phyloP scores from a whole-genome alignment of 1,140 invertebrate species.

The Orius laevigatus region DNA sequence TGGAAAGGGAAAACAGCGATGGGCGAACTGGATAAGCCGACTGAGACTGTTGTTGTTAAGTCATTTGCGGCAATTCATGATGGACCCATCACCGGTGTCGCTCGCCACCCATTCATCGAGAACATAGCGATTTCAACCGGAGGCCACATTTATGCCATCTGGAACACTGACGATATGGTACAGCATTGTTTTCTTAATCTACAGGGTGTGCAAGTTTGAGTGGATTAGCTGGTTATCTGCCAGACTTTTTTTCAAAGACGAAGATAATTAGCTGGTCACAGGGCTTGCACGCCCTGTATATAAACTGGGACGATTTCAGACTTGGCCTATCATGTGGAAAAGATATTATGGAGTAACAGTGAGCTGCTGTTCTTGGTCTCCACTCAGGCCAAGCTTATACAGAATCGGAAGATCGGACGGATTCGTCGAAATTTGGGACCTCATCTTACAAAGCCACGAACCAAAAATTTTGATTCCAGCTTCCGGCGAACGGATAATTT shows the following conservation, averaged over 20 bases:
- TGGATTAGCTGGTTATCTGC: no score
- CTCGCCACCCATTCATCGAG: slow-evolving; percentile 12
- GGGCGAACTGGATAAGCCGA: background rate
- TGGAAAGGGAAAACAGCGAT: background rate
- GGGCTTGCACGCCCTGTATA: no score
- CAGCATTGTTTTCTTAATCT: background rate
- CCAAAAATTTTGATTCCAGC: slow-evolving; percentile 8
- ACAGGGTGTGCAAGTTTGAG: no score
- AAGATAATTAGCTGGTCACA: no score
- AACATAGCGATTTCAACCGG: slow-evolving; percentile 15
- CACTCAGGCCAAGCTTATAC: slow-evolving; percentile 15
- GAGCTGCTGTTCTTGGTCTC: slow-evolving; percentile 14
- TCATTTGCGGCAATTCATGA: slow-evolving; percentile 13
- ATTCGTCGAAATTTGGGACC: slow-evolving; percentile 19
- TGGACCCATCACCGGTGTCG: slow-evolving; percentile 16
- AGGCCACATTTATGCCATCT: slow-evolving; percentile 18
- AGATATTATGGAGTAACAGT: slow-evolving; percentile 13
- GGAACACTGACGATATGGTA: slow-evolving; percentile 12
- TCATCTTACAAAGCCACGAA: slow-evolving; percentile 15
- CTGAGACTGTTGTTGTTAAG: background rate
- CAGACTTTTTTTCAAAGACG: no score
- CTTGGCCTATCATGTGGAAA: slow-evolving; percentile 16
- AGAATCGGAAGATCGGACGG: slow-evolving; percentile 16
- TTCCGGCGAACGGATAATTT: slow-evolving; percentile 12
- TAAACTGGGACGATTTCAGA: no score